Evolutionary conservation across 1,140 invertebrate species (phyloP).

Genomic region (Macrobrachium rosenbergii): DNA sequence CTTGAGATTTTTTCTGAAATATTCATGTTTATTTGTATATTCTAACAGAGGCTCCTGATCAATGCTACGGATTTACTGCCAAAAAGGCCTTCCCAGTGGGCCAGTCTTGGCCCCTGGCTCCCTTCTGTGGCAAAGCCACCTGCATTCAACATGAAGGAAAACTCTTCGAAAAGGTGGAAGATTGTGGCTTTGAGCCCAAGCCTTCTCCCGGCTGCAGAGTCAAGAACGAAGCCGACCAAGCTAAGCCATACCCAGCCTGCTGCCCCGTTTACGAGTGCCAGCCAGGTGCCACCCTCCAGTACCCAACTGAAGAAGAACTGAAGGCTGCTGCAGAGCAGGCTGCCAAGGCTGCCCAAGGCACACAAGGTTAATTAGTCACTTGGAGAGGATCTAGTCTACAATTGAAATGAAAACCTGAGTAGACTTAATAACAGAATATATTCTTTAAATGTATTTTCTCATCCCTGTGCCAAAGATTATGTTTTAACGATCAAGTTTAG

Average conservation of each 20-base stretch:
- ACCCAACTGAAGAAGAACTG: not conserved
- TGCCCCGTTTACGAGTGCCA: not conserved
- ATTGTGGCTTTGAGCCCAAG: slow-evolving; percentile 6
- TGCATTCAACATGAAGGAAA: not conserved
- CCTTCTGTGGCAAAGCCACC: slow-evolving; percentile 26
- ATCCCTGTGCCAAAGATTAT: no score
- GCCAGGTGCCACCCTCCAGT: not conserved
- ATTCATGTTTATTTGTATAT: no score
- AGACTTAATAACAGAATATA: no score
- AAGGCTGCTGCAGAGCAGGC: not conserved
- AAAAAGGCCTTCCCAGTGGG: not conserved
- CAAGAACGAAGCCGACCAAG: not conserved
- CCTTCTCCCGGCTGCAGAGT: not conserved
- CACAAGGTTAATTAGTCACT: no score
- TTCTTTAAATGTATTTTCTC: no score
- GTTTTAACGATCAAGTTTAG: no score
- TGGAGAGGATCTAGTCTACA: no score
- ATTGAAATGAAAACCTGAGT: no score
- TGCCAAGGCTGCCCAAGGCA: no score
- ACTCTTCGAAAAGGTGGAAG: not conserved
- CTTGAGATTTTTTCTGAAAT: no score
- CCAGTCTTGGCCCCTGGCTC: not conserved
- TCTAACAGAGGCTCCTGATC: not conserved
- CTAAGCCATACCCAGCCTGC: slow-evolving; percentile 1
- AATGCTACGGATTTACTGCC: slow-evolving; percentile 7